A percentile compares a stretch with the other conserved stretches of the same genome.
Evolutionary conservation across 2,797 vertebrate genomes (phyloP).

Genomic region (Characodon lateralis): DNA sequence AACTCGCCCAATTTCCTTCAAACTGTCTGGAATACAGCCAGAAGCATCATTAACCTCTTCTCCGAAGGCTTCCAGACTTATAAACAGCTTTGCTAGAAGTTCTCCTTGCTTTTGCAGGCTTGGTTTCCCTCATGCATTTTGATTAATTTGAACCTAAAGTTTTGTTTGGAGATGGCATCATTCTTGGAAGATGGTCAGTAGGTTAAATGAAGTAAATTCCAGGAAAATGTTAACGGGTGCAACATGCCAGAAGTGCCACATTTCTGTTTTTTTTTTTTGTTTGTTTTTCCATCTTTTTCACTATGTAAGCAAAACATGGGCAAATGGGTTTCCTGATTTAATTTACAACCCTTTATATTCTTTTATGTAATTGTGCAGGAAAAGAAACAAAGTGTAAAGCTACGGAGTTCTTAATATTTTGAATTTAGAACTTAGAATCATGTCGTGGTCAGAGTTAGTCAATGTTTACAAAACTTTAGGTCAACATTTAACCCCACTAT

Average conservation of each 20-base stretch:
- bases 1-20: constrained; percentile 7
- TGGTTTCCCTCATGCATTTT: constrained; percentile 16
- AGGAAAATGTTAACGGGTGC: constrained; percentile 24
- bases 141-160: constrained; percentile 42
- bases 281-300: constrained; percentile 32
- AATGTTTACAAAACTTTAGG: background rate
- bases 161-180: constrained; percentile 1
- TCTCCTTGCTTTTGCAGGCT: constrained; percentile 28
- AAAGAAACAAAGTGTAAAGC: background rate
- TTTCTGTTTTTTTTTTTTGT: constrained; percentile 32
- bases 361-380: background rate
- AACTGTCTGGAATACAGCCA: constrained; percentile 33
- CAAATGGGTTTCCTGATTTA: constrained; percentile 39
- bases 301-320: background rate
- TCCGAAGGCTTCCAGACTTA: constrained; percentile 21
- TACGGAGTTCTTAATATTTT: too few relatives aligned
- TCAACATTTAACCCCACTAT: background rate
- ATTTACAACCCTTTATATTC: background rate
- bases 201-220: constrained; percentile 30
- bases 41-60: constrained; percentile 24
- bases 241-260: background rate
- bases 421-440: background rate
- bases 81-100: constrained; percentile 21
- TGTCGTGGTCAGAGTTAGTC: background rate
- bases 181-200: constrained; percentile 16